Conservation (phyloP, 2,113 vertebrate species). For the Gambusia holbrooki region DNA sequence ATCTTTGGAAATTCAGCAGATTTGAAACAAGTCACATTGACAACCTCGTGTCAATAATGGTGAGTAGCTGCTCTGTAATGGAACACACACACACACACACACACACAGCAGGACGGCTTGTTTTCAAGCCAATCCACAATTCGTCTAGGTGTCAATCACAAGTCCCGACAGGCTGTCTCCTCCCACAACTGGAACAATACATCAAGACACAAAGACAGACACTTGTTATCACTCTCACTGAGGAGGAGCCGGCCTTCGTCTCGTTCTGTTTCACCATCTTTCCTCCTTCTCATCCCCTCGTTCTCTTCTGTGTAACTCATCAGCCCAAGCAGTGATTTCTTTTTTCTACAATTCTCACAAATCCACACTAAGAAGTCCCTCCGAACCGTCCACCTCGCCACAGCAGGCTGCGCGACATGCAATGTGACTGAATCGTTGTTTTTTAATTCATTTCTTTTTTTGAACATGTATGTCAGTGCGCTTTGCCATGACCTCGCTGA, state of each 20-base stretch:
- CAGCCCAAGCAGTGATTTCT: constrained; percentile 2
- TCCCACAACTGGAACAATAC: constrained; percentile 58
- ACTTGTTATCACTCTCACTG: constrained; percentile 56
- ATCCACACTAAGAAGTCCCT: constrained; percentile 18
- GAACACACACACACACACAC: constrained; percentile 33
- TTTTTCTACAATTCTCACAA: constrained; percentile 35
- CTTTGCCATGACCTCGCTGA: constrained; percentile 7
- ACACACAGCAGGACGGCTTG: constrained; percentile 24
- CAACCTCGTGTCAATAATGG: constrained; percentile 44
- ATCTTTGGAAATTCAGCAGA: constrained; percentile 1
- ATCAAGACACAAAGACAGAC: constrained; percentile 66
- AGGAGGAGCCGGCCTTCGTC: constrained; percentile 11
- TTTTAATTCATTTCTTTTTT: constrained; percentile 6
- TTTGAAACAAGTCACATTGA: constrained; percentile 12
- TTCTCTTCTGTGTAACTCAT: constrained; percentile 13
- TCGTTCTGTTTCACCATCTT: constrained; percentile 2
- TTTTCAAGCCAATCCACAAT: constrained; percentile 46
- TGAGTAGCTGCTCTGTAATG: constrained; percentile 44
- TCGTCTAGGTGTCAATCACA: constrained; percentile 65
- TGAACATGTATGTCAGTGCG: not conserved
- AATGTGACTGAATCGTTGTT: constrained; percentile 8
- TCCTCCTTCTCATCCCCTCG: not conserved
- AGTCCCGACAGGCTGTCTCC: constrained; percentile 47
- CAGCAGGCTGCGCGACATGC: not conserved
- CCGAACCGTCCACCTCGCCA: not conserved